Percentiles rank a stretch among this genome's conserved stretches.
Evolutionary conservation across 2,888 invertebrate genomes (phyloP).

Genomic region (Heliothis peltigera): DNA sequence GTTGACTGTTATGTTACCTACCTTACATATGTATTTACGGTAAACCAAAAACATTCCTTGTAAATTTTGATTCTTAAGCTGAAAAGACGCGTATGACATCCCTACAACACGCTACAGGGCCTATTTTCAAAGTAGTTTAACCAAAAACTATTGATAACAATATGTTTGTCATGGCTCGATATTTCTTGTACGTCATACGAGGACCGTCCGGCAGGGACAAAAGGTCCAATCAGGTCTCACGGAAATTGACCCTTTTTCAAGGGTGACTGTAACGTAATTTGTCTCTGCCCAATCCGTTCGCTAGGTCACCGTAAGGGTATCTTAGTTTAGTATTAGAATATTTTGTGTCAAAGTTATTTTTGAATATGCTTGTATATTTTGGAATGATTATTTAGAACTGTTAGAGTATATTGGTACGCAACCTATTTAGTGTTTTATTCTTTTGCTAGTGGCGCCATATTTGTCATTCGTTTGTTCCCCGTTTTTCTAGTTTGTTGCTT

Average conservation of each 20-base stretch:
- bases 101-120: not conserved
- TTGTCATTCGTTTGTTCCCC: no score
- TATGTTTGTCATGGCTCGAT: conserved; percentile 17
- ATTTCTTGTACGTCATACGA: conserved; percentile 9
- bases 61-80: not conserved
- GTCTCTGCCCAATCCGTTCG: conserved; percentile 15
- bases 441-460: no score
- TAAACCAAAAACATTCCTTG: not conserved
- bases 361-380: not conserved
- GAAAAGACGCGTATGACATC: not conserved
- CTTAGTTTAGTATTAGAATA: conserved; percentile 4
- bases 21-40: no score
- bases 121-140: not conserved
- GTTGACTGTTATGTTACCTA: no score
- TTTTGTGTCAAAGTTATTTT: not conserved
- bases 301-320: conserved; percentile 1
- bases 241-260: conserved; percentile 52
- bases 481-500: no score
- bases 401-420: no score
- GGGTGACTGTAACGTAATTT: conserved; percentile 49
- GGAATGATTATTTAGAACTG: no score
- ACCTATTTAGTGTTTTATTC: no score
- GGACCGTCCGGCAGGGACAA: conserved; percentile 31
- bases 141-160: not conserved
- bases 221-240: conserved; percentile 47